Base-by-base conservation (phyloP, 2,888 invertebrate genomes). In the Mythimna vitellina region DNA sequence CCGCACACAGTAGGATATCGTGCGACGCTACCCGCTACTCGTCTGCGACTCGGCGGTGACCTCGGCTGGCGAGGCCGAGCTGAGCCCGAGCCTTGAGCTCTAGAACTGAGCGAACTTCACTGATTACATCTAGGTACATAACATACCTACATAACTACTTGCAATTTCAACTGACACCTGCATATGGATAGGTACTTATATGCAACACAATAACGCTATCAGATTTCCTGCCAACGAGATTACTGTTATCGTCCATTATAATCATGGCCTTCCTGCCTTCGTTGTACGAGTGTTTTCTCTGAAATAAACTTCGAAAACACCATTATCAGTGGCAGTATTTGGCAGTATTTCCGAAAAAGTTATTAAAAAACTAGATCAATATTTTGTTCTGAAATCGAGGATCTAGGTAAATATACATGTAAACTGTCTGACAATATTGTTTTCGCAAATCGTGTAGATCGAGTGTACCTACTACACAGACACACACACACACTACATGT, bases 31-130 rank as follows among this genome's bases (percentile, higher is more conserved):
- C 12, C 42, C 46, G 53, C 29, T 64, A 51, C 56, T 70, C 63
- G 60, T 63, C 73, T 65, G 71, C 69, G 42, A 56, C 32, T 76
- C 42, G 51, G 57, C 73, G 58, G 12, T 58, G 73, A 72, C 83
- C 85, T 82, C 83, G 75, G 20, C 58, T 58, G 58, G 49, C 80
- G 76, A 80, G 75, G 82, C 73, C 69, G 66, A 22, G 56, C 46
- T 35, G 67, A 56, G 35, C 53, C 38, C 32, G n/a, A 63, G 25
- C 35, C 56, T 51, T 71, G 42, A 51, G 42, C 42, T 68, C 57
- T 10, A 58, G 25, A 25, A 64, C 46, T 35, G 57, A 42, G 51
- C 38, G 70, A 66, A 57, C 70, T 80, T 80, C 65, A 65, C 68
- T 70, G 17, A 66, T 67, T 53, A 64, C 49, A 35, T 14, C 25